Conservation (phyloP, 2,888 invertebrate species). For the Phrixothrix hirtus region DNA sequence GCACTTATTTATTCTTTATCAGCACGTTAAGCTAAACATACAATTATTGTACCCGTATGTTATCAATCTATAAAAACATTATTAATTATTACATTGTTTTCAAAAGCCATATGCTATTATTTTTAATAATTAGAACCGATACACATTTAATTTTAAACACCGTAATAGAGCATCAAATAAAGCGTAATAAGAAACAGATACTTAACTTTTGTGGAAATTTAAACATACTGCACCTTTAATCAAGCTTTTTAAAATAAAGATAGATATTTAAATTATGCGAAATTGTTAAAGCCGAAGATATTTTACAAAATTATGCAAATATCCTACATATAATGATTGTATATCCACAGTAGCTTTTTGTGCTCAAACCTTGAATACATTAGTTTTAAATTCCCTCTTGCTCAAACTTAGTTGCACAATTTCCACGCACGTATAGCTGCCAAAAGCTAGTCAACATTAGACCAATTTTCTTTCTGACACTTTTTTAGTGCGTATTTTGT, state of each 20-base stretch:
- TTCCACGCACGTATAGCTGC: conserved; percentile 31
- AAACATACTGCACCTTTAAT: too few species aligned
- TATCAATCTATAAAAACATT: too few species aligned
- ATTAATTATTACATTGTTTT: too few species aligned
- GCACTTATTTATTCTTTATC: too few species aligned
- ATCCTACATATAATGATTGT: conserved; percentile 22
- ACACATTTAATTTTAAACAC: too few species aligned
- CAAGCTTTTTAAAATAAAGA: conserved; percentile 16
- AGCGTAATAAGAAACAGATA: too few species aligned
- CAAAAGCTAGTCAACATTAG: conserved; percentile 26
- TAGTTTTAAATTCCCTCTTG: conserved; percentile 12
- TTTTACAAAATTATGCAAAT: conserved; percentile 29
- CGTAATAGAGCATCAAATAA: too few species aligned
- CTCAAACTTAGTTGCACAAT: conserved; percentile 15
- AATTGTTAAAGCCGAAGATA: conserved; percentile 20
- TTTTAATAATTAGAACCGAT: too few species aligned
- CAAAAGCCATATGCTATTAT: too few species aligned
- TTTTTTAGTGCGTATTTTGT: conserved; percentile 39
- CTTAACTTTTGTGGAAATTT: too few species aligned
- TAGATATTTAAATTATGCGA: conserved; percentile 24
- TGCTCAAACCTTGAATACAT: conserved; percentile 24
- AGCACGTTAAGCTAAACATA: too few species aligned
- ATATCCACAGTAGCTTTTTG: conserved; percentile 17
- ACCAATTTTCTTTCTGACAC: conserved; percentile 42
- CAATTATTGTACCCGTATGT: too few species aligned